Base-by-base conservation (phyloP, 2,888 invertebrate genomes). In the Drosophila putrida region DNA sequence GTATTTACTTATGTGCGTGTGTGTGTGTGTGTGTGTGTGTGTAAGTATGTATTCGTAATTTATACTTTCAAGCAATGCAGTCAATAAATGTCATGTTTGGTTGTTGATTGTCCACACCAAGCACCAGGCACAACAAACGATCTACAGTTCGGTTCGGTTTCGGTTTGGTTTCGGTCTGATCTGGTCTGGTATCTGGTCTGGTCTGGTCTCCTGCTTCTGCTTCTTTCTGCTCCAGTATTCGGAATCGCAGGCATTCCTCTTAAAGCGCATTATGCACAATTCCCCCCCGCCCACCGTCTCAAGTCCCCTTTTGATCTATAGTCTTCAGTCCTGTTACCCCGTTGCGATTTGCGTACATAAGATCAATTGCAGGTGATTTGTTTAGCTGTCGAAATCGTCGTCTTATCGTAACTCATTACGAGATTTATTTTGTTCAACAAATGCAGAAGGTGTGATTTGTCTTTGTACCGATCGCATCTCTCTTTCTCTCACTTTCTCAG, bases 381-480 rank as follows among this genome's bases (percentile, higher is more conserved):
- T 92, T 91, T 91, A 90, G 91, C 92, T 92, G 91, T 92, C 92
- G 91, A 92, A 92, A 92, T 92, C 89, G 91, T 91, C 91, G 91
- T 92, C 91, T 92, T 92, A 92, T 92, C 91, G 91, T 92, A 91
- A 91, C 91, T 92, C 92, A 92, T 92, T 92, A 92, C 91, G 91
- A 92, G 91, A 92, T 91, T 92, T 92, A 92, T 92, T 92, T 91
- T 91, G 92, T 91, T 91, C 91, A 91, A 90, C 91, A 91, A 91
- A 92, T 91, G 91, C 91, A 92, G 91, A 91, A 91, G 91, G 92
- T 91, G 91, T 91, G 90, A 91, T 92, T 92, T 92, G 91, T 91
- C 91, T 91, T 91, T 90, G 88, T 90, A 90, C 90, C 75, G 83
- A 88, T 85, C 82, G 49, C 54, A 57, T 47, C 50, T 9, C 54